Percentiles rank a stretch among this genome's conserved stretches.
These are phyloP conservation scores for Baryphthengus martii DNA, from an alignment of 2,113 vertebrate genomes.

Conservation along the genomic window DNA sequence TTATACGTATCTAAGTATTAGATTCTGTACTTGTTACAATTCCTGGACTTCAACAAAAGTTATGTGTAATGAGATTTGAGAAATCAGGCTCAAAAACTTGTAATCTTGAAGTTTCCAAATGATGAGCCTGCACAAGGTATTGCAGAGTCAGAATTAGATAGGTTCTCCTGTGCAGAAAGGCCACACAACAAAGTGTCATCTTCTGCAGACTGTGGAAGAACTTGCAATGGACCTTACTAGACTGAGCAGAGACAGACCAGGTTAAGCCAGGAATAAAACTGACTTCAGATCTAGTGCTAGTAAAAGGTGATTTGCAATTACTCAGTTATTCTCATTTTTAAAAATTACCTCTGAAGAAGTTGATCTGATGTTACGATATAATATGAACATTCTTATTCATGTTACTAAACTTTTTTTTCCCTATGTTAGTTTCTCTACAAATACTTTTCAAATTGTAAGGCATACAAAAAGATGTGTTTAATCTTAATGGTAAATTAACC, in stretches of 20 bases:
- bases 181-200: neutral
- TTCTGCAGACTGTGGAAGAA: neutral
- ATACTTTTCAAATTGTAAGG: neutral
- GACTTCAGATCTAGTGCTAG: neutral
- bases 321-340: rapidly evolving
- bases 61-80: neutral
- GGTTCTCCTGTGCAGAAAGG: neutral
- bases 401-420: neutral
- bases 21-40: neutral
- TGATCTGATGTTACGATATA: neutral
- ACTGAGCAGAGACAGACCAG: neutral
- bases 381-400: neutral
- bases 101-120: neutral
- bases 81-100: neutral
- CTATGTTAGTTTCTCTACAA: neutral
- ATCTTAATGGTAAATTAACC: neutral
- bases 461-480: neutral
- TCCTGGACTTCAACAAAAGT: neutral
- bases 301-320: neutral
- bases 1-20: neutral
- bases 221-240: neutral
- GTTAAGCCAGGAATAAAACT: neutral
- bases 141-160: neutral
- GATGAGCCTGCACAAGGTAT: neutral
- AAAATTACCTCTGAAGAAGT: neutral